Conservation (phyloP, 2,797 vertebrate genomes). For the Cephalopachus bancanus region DNA sequence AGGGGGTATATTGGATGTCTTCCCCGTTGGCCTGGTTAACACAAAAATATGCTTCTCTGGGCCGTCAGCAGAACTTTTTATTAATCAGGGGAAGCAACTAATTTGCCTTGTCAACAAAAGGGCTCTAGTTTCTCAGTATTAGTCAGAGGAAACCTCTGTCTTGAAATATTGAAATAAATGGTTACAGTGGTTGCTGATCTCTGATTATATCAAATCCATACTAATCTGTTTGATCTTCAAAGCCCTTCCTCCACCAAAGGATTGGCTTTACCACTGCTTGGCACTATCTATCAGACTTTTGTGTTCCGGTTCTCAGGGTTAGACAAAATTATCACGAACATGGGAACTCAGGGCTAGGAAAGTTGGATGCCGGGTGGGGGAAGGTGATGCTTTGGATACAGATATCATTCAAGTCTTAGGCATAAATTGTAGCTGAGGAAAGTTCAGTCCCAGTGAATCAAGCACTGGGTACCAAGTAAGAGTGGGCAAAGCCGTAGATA, state of each 20-base stretch:
- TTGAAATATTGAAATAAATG: constrained; percentile 55
- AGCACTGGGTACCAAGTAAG: not conserved
- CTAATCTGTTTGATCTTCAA: constrained; percentile 25
- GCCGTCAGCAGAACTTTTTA: constrained; percentile 27
- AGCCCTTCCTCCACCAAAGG: not conserved
- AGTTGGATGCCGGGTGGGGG: not conserved
- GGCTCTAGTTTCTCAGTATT: constrained; percentile 57
- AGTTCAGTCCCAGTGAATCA: not conserved
- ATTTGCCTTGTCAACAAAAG: constrained; percentile 68
- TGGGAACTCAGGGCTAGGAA: constrained; percentile 12
- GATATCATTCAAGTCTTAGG: not conserved
- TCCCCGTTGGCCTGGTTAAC: constrained; percentile 70
- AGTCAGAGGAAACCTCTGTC: constrained; percentile 59
- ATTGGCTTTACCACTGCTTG: constrained; percentile 38
- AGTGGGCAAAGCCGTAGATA: constrained; percentile 1
- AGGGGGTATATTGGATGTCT: constrained; percentile 53
- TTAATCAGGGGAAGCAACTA: constrained; percentile 66
- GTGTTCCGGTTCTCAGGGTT: not conserved
- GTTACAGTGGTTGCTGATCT: constrained; percentile 24
- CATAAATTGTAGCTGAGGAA: not conserved
- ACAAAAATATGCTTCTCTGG: constrained; percentile 70
- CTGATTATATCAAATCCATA: constrained; percentile 47
- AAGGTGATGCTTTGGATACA: not conserved
- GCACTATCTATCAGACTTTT: not conserved
- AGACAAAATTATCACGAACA: constrained; percentile 49